Evolutionary conservation across 2,888 invertebrate genomes (phyloP).

Genomic region (Ormyrus thymus): DNA sequence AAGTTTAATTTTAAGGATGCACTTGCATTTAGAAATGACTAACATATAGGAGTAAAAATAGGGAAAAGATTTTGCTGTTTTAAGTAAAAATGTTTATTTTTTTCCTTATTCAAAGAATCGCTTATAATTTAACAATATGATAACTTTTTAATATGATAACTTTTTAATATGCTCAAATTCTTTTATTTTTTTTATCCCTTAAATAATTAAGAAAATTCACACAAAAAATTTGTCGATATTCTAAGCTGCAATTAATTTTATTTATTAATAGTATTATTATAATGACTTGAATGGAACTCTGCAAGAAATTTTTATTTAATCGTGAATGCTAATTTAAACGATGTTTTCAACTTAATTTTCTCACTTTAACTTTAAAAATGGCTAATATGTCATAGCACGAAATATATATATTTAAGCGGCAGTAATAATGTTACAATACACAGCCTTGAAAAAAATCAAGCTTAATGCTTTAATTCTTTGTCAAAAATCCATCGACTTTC

Average conservation of each 20-base stretch:
- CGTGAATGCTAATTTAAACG: conserved; percentile 8
- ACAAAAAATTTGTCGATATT: neutral
- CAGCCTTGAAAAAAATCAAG: conserved; percentile 56
- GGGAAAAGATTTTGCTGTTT: conserved; percentile 6
- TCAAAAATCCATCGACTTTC: conserved; percentile 45
- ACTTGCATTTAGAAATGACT: no score
- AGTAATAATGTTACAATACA: conserved; percentile 49
- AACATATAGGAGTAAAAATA: neutral
- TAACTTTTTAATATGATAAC: conserved; percentile 21
- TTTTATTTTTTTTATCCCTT: neutral
- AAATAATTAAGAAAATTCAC: conserved; percentile 3
- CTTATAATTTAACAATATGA: conserved; percentile 24
- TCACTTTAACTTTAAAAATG: conserved; percentile 38
- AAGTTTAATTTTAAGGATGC: no score
- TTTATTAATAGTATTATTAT: conserved; percentile 1
- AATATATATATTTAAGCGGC: conserved; percentile 43
- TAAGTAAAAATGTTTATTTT: conserved; percentile 50
- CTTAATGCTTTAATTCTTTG: conserved; percentile 39
- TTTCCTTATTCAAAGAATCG: conserved; percentile 24
- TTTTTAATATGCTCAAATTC: neutral
- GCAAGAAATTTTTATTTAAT: neutral
- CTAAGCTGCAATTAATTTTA: neutral
- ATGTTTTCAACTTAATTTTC: conserved; percentile 22
- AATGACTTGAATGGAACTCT: neutral
- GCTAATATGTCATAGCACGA: conserved; percentile 50